Evolutionary conservation across 2,797 vertebrate genomes (phyloP), one percentile per base, ranked within the genome.

Genomic region (Alca torda): DNA sequence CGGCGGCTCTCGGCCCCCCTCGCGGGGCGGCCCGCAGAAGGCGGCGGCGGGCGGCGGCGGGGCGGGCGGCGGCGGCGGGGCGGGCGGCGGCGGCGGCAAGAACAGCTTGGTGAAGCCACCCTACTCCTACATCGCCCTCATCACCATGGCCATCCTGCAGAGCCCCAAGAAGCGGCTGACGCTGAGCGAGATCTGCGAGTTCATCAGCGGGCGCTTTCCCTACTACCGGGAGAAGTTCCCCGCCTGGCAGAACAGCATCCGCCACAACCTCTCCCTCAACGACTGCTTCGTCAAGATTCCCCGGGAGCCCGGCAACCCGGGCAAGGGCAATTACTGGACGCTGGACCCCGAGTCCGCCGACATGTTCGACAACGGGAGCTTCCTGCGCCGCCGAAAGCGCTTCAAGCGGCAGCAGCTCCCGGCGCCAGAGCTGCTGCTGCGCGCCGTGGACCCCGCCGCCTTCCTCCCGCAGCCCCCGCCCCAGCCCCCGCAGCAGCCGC

Each of bases 101-200:
- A 84, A 51, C 57, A 56, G 48, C 98, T 50, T 79, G 99, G 59
- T 77, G 73, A 77, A 86, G 63, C 73, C 54, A 31, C 99, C 99
- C 24, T 99, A 99, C 98, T 99, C 99, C 12, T 99, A 99, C 98
- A 99, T 99, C 96, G 99, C 99, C 96, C 98, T 99, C 84, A 99
- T 99, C 98, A 99, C 99, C 96, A 99, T 99, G 99, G 98, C 99
- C 96, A 99, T 99, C 97, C 98, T 99, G 91, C 99, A 99, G 98
- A 99, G 99, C 94, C 98, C 99, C 73, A 99, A 99, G 90, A 99
- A 99, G 98, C 97, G 98, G 70, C 98, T 99, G 54, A 99, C 98
- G 18, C 98, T 99, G 51, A 99, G 99, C 95, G 99, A 99, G 96
- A 99, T 99, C 96, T 99, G 98, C 96, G 98, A 99, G 97, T 99